A percentile compares a stretch with the other conserved stretches of the same genome.
Evolutionary conservation across 2,113 vertebrate genomes (phyloP).

Genomic region (Aegithalos caudatus): DNA sequence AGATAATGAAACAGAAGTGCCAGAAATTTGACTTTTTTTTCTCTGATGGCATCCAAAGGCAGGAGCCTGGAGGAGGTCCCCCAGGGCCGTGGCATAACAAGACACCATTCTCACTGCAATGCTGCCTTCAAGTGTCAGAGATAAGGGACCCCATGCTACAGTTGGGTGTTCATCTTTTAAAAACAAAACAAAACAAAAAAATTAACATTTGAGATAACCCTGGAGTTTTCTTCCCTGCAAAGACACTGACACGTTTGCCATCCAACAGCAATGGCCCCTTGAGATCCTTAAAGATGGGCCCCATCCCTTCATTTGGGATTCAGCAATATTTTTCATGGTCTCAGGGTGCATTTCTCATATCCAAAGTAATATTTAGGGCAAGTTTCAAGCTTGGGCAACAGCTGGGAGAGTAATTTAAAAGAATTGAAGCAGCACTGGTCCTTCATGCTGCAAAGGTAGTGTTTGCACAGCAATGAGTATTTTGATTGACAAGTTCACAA

Average conservation of each 20-base stretch:
- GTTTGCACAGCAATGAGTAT: neutral
- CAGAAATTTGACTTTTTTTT: slow-evolving; percentile 26
- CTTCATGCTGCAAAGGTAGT: neutral
- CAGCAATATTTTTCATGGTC: neutral
- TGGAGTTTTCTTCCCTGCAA: neutral
- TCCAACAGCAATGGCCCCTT: rapidly evolving
- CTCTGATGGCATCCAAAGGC: slow-evolving; percentile 36
- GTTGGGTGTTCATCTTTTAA: neutral
- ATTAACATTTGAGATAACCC: neutral
- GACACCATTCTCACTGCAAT: neutral
- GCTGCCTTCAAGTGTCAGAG: neutral
- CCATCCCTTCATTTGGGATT: neutral
- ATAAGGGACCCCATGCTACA: neutral
- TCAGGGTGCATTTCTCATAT: neutral
- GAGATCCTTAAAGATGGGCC: neutral
- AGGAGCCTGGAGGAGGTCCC: neutral
- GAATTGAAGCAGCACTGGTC: neutral
- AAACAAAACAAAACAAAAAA: neutral
- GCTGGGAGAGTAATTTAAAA: neutral
- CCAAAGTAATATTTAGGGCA: neutral
- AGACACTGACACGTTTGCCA: neutral
- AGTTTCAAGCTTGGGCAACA: neutral
- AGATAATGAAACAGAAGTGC: slow-evolving; percentile 67
- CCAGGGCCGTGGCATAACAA: neutral
- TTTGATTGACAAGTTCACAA: slow-evolving; percentile 26